phyloP scores from a whole-genome alignment of 2,888 invertebrate genomes.

The Stenodema calcarata region DNA sequence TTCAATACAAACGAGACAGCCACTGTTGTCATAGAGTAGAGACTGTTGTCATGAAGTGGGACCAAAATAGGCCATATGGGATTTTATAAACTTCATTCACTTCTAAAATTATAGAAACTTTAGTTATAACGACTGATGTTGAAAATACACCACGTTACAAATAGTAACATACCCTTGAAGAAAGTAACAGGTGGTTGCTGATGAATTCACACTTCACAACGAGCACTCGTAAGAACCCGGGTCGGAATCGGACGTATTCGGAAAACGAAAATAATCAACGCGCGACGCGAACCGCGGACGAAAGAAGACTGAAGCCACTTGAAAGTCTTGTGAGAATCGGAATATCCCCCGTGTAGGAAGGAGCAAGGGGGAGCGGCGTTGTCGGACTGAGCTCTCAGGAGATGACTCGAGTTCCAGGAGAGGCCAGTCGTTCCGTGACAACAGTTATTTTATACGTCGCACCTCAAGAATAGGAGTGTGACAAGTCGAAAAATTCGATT shows the following conservation, averaged over 20 bases:
- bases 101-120: too few relatives aligned
- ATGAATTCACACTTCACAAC: constrained; percentile 44
- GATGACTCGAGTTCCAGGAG: not conserved
- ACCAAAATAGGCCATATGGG: too few relatives aligned
- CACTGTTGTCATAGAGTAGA: too few relatives aligned
- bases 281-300: not conserved
- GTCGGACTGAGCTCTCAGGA: not conserved
- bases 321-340: not conserved
- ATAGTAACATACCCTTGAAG: not conserved
- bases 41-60: too few relatives aligned
- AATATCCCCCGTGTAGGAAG: not conserved
- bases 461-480: too few relatives aligned
- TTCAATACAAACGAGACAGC: too few relatives aligned
- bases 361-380: constrained; percentile 14
- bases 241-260: not conserved
- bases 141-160: not conserved
- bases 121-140: too few relatives aligned
- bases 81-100: too few relatives aligned
- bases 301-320: not conserved
- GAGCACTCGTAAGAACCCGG: constrained; percentile 29
- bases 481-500: too few relatives aligned
- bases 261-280: not conserved
- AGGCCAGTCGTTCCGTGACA: not conserved
- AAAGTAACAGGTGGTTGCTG: constrained; percentile 24
- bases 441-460: too few relatives aligned